Conservation (phyloP, 1,140 invertebrate genomes). For the Oreohelix idahoensis region DNA sequence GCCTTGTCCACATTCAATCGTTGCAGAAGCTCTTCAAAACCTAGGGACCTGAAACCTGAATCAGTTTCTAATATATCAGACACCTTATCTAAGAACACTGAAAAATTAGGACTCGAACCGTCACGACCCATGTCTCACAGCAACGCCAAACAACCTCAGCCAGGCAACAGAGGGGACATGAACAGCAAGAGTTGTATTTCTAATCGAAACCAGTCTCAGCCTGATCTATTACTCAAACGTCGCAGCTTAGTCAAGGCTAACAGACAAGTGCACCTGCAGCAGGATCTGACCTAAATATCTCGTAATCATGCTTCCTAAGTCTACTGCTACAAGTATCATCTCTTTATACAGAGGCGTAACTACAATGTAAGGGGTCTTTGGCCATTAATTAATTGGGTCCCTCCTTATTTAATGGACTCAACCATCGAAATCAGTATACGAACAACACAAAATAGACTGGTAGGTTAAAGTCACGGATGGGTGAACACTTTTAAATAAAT, state of each 20-base stretch:
- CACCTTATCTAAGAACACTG: slow-evolving; percentile 53
- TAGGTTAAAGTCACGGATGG: too few relatives aligned
- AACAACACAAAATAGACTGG: too few relatives aligned
- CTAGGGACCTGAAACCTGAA: slow-evolving; percentile 54
- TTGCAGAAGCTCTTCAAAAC: slow-evolving; percentile 52
- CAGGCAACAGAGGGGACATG: slow-evolving; percentile 48
- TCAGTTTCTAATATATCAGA: slow-evolving; percentile 40
- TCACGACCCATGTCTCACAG: slow-evolving; percentile 44
- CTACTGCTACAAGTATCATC: too few relatives aligned
- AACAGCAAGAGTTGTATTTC: slow-evolving; percentile 55
- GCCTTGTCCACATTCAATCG: slow-evolving; percentile 57
- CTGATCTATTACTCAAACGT: not conserved
- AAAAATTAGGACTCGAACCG: slow-evolving; percentile 59
- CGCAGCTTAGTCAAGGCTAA: not conserved
- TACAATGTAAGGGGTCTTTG: too few relatives aligned
- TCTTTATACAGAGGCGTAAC: too few relatives aligned
- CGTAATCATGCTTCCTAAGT: too few relatives aligned
- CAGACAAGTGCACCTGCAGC: not conserved
- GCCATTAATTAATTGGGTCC: too few relatives aligned
- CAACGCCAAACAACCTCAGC: slow-evolving; percentile 44
- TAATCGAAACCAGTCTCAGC: not conserved
- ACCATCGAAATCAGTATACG: too few relatives aligned
- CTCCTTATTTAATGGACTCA: too few relatives aligned
- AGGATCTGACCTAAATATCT: not conserved
- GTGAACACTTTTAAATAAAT: too few relatives aligned